Conservation (phyloP, 2,797 vertebrate species). For the Falco columbarius region DNA sequence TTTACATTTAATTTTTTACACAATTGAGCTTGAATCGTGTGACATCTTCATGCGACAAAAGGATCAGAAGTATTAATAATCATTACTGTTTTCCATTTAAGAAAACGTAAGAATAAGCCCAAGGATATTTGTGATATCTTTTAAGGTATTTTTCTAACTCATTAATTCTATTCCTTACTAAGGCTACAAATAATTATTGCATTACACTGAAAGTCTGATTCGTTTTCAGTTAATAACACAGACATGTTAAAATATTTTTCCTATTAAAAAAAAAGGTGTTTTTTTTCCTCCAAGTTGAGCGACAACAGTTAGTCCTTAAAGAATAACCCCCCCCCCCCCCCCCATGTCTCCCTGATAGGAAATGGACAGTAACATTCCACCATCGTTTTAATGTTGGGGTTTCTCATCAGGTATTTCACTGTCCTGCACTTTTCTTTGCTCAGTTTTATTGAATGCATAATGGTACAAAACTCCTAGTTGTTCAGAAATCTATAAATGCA, state of each 20-base stretch:
- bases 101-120: not conserved
- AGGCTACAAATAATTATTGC: not conserved
- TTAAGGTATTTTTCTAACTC: not conserved
- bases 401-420: not conserved
- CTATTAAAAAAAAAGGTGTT: not conserved
- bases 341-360: not conserved
- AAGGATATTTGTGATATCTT: not conserved
- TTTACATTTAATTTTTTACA: not conserved
- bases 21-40: not conserved
- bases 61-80: not conserved
- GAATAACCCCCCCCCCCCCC: not conserved
- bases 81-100: not conserved
- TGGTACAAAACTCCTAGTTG: not conserved
- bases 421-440: not conserved
- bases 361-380: not conserved
- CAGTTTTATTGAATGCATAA: not conserved
- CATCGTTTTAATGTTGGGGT: not conserved
- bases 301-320: not conserved
- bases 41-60: not conserved
- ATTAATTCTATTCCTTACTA: not conserved
- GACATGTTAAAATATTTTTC: not conserved
- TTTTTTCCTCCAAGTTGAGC: not conserved
- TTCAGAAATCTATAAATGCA: not conserved
- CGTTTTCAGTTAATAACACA: not conserved
- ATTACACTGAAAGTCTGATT: not conserved